Evolutionary conservation across 2,113 vertebrate species (phyloP).

Genomic region (Polyodon spathula): DNA sequence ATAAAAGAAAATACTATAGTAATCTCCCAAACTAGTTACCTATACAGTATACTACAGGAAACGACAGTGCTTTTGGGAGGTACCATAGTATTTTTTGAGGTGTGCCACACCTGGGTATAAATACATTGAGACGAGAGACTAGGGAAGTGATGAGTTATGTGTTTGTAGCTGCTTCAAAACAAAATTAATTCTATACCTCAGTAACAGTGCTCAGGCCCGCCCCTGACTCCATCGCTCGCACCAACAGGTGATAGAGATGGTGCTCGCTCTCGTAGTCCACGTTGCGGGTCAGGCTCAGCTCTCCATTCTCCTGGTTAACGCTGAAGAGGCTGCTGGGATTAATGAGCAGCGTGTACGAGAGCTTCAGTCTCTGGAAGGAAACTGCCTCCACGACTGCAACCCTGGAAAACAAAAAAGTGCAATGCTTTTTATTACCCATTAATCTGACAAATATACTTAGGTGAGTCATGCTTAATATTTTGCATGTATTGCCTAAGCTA

Average conservation of each 20-base stretch:
- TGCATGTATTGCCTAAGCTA: slow-evolving; percentile 38
- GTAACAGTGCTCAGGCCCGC: slow-evolving; percentile 65
- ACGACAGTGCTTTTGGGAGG: no score
- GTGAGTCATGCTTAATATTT: slow-evolving; percentile 48
- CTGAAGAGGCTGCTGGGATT: slow-evolving; percentile 74
- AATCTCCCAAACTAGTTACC: no score
- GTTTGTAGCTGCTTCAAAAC: no score
- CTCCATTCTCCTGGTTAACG: slow-evolving; percentile 65
- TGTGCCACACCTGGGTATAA: no score
- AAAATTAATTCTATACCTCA: slow-evolving; percentile 53
- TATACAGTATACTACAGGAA: no score
- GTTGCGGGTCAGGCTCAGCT: slow-evolving; percentile 57
- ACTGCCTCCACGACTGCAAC: slow-evolving; percentile 67
- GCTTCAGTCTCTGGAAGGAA: slow-evolving; percentile 70
- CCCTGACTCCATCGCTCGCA: slow-evolving; percentile 62
- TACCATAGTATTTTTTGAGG: no score
- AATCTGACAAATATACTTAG: slow-evolving; percentile 1
- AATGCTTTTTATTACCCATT: neutral
- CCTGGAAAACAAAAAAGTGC: slow-evolving; percentile 27
- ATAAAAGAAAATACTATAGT: no score
- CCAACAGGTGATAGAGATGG: slow-evolving; percentile 67
- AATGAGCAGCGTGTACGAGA: slow-evolving; percentile 63
- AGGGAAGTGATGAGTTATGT: no score
- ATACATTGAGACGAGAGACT: no score
- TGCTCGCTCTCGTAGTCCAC: slow-evolving; percentile 74